Evolutionary conservation across 1,140 invertebrate species (phyloP).

Genomic region (Octopus bimaculoides): DNA sequence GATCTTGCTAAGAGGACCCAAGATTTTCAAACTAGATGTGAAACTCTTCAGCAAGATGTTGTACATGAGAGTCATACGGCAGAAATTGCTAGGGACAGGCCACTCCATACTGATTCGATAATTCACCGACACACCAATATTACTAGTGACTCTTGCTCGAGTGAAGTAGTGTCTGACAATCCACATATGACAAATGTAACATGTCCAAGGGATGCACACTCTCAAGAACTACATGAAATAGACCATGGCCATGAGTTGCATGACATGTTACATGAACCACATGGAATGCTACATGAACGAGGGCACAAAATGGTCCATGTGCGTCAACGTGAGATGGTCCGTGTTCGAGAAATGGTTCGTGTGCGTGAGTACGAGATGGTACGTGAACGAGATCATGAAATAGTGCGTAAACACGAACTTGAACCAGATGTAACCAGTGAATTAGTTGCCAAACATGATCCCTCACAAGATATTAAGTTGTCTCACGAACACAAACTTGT

Average conservation of each 20-base stretch:
- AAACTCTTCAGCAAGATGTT: no score
- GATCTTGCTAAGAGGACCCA: no score
- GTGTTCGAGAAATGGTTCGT: conserved; percentile 2
- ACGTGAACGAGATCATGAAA: not conserved
- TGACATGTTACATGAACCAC: not conserved
- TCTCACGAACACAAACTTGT: not conserved
- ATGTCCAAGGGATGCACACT: no score
- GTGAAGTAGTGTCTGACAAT: no score
- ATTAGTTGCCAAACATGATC: not conserved
- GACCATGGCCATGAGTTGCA: not conserved
- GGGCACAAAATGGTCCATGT: not conserved
- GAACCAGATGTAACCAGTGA: not conserved
- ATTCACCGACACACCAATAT: no score
- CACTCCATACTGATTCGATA: no score
- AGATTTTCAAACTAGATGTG: no score
- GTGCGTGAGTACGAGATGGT: conserved; percentile 1
- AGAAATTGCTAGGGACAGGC: no score
- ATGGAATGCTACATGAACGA: not conserved
- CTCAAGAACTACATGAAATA: no score
- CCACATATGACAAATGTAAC: no score
- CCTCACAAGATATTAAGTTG: not conserved
- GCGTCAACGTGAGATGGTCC: not conserved
- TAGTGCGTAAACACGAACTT: not conserved
- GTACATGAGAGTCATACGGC: no score
- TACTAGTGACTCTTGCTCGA: no score